phyloP scores from a whole-genome alignment of 2,888 invertebrate species.

The Coleophora flavipennella region DNA sequence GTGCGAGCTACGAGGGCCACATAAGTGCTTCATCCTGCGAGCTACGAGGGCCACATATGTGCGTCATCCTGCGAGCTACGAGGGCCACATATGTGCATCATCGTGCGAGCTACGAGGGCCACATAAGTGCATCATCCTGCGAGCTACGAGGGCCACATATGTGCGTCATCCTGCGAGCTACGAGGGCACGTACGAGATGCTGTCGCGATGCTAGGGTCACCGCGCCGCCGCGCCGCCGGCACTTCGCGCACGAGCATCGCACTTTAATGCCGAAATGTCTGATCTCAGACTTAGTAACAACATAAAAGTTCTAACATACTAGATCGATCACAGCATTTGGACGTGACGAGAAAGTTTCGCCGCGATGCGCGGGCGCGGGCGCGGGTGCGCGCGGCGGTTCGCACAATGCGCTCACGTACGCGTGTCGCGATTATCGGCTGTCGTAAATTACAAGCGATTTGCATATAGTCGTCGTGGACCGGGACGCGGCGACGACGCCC shows the following conservation, averaged over 20 bases:
- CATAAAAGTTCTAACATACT: conserved; percentile 23
- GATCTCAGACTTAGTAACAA: conserved; percentile 5
- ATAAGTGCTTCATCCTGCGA: no score
- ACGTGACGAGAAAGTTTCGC: conserved; percentile 31
- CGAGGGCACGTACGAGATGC: conserved; percentile 22
- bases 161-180: no score
- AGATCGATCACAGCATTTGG: conserved; percentile 44
- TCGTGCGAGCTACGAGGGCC: no score
- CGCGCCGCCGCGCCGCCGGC: conserved; percentile 26
- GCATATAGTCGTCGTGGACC: conserved; percentile 67
- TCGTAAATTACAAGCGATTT: conserved; percentile 67
- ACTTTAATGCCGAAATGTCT: conserved; percentile 25
- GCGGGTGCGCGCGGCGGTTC: conserved; percentile 30
- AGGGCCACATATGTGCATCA: no score
- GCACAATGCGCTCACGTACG: conserved; percentile 66
- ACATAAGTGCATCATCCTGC: no score
- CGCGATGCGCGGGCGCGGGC: conserved; percentile 28
- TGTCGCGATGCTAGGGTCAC: conserved; percentile 42
- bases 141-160: no score
- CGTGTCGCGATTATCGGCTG: conserved; percentile 63
- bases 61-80: no score
- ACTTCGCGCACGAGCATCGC: conserved; percentile 23
- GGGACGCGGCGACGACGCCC: conserved; percentile 47
- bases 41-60: no score
- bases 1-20: no score